A percentile compares a stretch with the other conserved stretches of the same genome.
Conservation (phyloP, 2,797 vertebrate species). For the Sebastes reedi region DNA sequence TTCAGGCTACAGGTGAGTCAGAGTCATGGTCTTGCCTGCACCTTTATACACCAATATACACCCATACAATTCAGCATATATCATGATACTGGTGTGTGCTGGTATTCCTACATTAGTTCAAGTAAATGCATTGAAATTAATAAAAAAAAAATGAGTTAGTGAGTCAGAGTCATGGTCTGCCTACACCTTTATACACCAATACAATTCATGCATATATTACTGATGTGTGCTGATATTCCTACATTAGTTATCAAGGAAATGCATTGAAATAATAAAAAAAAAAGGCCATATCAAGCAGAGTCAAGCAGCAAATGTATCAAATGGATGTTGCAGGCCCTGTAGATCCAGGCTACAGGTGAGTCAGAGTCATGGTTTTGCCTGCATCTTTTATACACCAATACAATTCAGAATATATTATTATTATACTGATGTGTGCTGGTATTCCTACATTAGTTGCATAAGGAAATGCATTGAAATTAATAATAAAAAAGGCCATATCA, state of each 20-base stretch:
- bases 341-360: constrained; percentile 78
- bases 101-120: not conserved
- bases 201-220: too few relatives aligned
- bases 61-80: not conserved
- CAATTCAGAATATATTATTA: not conserved
- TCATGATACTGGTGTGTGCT: not conserved
- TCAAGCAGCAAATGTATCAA: constrained; percentile 9
- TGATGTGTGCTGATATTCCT: too few relatives aligned
- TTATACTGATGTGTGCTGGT: not conserved
- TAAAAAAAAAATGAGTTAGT: not conserved
- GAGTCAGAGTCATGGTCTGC: too few relatives aligned
- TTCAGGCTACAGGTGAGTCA: constrained; percentile 73
- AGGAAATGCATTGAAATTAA: constrained; percentile 30
- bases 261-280: not conserved
- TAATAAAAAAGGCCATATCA: constrained; percentile 22
- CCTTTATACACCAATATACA: not conserved
- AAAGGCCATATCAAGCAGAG: not conserved
- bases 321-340: not conserved
- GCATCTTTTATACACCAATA: not conserved
- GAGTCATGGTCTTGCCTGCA: not conserved
- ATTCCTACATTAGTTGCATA: not conserved
- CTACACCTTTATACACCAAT: too few relatives aligned
- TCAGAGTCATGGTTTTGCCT: constrained; percentile 14
- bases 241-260: too few relatives aligned
- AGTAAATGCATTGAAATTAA: constrained; percentile 30